phyloP scores from a whole-genome alignment of 2,888 invertebrate genomes.

The Ophion costatus region DNA sequence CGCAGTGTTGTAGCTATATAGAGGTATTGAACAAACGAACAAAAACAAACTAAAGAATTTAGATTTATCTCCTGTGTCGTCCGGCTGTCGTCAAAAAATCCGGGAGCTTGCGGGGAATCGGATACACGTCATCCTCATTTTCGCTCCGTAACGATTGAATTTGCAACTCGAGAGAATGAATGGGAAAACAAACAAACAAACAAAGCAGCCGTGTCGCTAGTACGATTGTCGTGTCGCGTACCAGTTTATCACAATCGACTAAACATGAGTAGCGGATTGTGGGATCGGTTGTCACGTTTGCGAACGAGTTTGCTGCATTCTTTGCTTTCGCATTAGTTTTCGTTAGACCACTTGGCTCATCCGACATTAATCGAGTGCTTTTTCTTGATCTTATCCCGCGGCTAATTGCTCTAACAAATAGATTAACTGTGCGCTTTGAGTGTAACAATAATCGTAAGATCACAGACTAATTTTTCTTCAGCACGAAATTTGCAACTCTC shows the following conservation, averaged over 20 bases:
- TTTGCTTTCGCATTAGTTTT: constrained; percentile 28
- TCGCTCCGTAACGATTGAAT: constrained; percentile 20
- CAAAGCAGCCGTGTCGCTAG: constrained; percentile 34
- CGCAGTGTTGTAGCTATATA: constrained; percentile 77
- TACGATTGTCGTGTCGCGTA: constrained; percentile 16
- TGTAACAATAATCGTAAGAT: constrained; percentile 46
- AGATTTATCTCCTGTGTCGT: constrained; percentile 70
- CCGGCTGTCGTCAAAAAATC: constrained; percentile 52
- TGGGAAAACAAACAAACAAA: neutral
- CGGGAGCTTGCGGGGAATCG: constrained; percentile 55
- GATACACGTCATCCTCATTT: constrained; percentile 28
- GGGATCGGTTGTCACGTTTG: constrained; percentile 20
- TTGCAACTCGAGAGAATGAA: constrained; percentile 1
- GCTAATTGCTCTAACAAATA: constrained; percentile 12
- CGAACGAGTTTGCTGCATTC: constrained; percentile 37
- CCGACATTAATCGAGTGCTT: constrained; percentile 18
- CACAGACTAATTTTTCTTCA: constrained; percentile 8
- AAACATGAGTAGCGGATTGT: neutral
- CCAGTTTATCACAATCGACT: neutral
- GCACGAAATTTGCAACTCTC: constrained; percentile 22
- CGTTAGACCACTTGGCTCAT: neutral
- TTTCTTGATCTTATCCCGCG: constrained; percentile 26
- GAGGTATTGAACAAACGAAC: constrained; percentile 75
- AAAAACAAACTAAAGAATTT: constrained; percentile 61
- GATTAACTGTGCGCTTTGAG: constrained; percentile 38